Evolutionary conservation across 35 echinoderm and acorn worm species (phyloP).

Genomic region (Nesometra sesokonis): DNA sequence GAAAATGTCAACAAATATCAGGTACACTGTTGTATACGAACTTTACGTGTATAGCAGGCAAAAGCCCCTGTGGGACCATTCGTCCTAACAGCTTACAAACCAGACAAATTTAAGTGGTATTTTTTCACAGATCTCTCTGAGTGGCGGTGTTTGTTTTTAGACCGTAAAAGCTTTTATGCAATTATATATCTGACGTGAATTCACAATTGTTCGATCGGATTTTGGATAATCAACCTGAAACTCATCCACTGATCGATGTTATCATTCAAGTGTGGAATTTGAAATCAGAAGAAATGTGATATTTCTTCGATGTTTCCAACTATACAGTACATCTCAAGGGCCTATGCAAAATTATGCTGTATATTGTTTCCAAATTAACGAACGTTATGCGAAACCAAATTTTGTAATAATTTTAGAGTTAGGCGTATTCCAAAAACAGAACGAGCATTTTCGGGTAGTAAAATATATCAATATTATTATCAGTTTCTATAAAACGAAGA

Average conservation of each 20-base stretch:
- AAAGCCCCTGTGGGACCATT: neutral
- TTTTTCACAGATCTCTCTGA: neutral
- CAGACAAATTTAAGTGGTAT: neutral
- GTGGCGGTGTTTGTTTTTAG: neutral
- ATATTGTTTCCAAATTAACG: too few species aligned
- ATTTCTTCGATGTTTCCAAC: too few species aligned
- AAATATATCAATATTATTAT: too few species aligned
- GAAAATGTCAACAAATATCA: neutral
- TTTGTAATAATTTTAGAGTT: too few species aligned
- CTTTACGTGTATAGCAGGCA: neutral
- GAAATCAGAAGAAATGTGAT: too few species aligned
- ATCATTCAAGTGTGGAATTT: neutral
- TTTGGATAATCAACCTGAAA: neutral
- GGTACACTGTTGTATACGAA: neutral
- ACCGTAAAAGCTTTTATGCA: neutral
- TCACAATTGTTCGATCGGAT: neutral
- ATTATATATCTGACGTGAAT: neutral
- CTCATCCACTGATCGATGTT: neutral
- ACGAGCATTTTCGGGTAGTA: too few species aligned
- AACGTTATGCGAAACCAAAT: too few species aligned
- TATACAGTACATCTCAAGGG: too few species aligned
- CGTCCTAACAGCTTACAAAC: neutral
- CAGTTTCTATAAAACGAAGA: too few species aligned
- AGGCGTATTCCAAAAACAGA: too few species aligned
- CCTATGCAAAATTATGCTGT: too few species aligned